Base-by-base conservation (phyloP, 2,888 invertebrate genomes). In the Dryadula phaetusa region DNA sequence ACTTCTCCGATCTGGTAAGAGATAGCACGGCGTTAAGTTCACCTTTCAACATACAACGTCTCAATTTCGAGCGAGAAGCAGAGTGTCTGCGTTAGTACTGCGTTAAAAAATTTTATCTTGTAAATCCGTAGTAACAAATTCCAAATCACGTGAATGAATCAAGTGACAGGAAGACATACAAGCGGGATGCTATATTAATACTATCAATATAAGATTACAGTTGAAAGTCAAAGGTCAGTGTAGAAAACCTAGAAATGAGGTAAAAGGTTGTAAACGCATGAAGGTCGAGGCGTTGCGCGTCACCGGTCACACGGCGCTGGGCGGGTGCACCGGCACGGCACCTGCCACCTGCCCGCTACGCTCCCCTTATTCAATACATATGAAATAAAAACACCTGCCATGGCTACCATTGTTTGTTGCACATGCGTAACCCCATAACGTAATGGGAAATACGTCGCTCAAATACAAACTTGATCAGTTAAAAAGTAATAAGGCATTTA, bases 281-380 rank as follows among this genome's bases (percentile, higher is more conserved):
- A 71, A 71, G 71, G 71, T 62, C 64, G 67, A 58, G 68, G 71
- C 69, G 73, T 70, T 70, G 67, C 73, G 73, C 75, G 64, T 69
- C 67, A 66, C 69, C 47, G 70, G 18, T 37, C 74, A 34, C 68
- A 22, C 46, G 22, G 6, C 62, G 10, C 54, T 7, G 20, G 54
- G 14, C 37, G 37, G 12, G 34, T 8, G 56, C 44, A 47, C 16
- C 44, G 25, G 40, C 52, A 12, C 34, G 40, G 25, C 34, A 37
- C 46, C 64, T 47, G 56, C 34, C 70, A 64, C 67, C 67, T 56
- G 44, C 73, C 68, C 14, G 14, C 10, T 32, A 53, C 2, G 12
- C 14, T 25, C 7, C 22, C 47, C 47, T 47, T 47, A 47, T 25
- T 28, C 25, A 8, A 18, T 18, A 7, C 54, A 20, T 37, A 14